These are phyloP conservation scores for Aphelinus certus DNA, from an alignment of 1,140 invertebrate species.

Conservation along the genomic window DNA sequence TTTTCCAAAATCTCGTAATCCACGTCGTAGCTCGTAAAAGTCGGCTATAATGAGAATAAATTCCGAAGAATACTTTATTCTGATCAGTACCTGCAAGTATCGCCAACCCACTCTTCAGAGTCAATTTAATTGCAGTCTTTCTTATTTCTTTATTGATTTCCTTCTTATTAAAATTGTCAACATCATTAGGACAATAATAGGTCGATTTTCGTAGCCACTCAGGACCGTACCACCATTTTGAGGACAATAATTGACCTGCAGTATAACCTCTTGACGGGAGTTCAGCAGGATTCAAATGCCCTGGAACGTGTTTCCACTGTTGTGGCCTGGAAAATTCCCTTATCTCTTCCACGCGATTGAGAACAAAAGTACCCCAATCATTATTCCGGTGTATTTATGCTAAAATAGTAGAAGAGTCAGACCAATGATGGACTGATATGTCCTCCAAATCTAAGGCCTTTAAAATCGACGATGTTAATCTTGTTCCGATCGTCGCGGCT, in stretches of 20 bases:
- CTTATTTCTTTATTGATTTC: not conserved
- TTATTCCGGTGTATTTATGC: not conserved
- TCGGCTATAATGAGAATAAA: too few species aligned
- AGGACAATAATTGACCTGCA: conserved; percentile 44
- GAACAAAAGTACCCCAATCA: not conserved
- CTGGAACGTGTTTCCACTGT: conserved; percentile 6
- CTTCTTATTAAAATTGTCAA: not conserved
- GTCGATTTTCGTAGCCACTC: conserved; percentile 49
- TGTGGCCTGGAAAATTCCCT: not conserved
- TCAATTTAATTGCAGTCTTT: not conserved
- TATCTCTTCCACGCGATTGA: not conserved
- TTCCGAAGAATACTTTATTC: not conserved
- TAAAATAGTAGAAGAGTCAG: not conserved
- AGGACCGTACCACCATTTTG: conserved; percentile 58
- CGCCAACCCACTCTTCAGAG: not conserved
- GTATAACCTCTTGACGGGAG: conserved; percentile 56
- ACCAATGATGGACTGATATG: not conserved
- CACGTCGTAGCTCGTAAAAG: too few species aligned
- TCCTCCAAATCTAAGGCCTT: not conserved
- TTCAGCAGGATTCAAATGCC: conserved; percentile 38
- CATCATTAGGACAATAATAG: conserved; percentile 10
- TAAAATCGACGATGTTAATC: not conserved
- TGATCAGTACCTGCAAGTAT: not conserved
- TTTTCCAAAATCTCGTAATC: too few species aligned
- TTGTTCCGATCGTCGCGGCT: conserved; percentile 1